Conservation (phyloP, 2,888 invertebrate species). For the Icerya purchasi region DNA sequence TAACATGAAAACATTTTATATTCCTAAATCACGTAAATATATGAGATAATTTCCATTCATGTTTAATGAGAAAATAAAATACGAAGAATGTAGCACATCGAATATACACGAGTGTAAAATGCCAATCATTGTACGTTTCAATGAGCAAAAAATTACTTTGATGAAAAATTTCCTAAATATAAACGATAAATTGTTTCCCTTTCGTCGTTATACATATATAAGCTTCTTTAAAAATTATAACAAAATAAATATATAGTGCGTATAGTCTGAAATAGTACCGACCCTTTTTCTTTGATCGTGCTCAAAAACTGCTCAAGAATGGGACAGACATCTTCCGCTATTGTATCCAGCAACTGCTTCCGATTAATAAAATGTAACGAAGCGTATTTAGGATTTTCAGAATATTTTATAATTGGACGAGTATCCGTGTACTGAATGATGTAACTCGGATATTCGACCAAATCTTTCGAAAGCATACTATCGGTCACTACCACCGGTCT, state of each 20-base stretch:
- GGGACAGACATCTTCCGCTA: constrained; percentile 13
- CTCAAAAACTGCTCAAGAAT: constrained; percentile 12
- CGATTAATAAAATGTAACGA: constrained; percentile 14
- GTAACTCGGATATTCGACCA: constrained; percentile 12
- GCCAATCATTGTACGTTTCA: too few species aligned
- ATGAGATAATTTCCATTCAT: too few species aligned
- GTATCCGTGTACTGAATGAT: constrained; percentile 11
- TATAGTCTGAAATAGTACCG: background rate
- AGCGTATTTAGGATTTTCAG: constrained; percentile 11
- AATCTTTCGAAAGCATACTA: constrained; percentile 4
- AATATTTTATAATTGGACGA: constrained; percentile 13
- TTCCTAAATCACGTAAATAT: too few species aligned
- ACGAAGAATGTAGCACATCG: background rate
- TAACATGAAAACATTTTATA: too few species aligned
- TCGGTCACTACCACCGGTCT: constrained; percentile 9
- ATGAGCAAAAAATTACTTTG: too few species aligned
- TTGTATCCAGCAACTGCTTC: constrained; percentile 12
- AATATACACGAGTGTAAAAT: background rate
- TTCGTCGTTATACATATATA: too few species aligned
- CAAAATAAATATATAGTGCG: background rate
- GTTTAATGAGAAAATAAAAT: too few species aligned
- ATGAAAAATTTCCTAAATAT: too few species aligned
- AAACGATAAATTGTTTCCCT: too few species aligned
- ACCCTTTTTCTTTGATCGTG: constrained; percentile 14
- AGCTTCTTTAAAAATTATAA: background rate